Percentiles rank a stretch among this genome's conserved stretches.
These are phyloP conservation scores for Gambelia wislizenii DNA, from an alignment of 2,797 vertebrate genomes.

Conservation along the genomic window DNA sequence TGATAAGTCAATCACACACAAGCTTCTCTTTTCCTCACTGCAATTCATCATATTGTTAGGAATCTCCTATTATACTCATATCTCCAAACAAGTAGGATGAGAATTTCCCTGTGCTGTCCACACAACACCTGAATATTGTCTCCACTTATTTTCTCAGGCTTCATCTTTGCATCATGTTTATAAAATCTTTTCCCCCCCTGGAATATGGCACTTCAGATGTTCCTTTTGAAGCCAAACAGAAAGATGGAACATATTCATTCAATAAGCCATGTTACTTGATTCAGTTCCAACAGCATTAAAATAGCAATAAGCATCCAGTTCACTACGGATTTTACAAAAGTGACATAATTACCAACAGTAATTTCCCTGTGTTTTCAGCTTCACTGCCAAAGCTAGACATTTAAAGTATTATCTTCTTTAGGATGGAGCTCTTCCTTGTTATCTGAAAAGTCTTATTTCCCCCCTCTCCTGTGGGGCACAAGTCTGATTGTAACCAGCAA, in stretches of 20 bases:
- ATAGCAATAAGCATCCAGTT: not conserved
- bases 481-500: not conserved
- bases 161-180: not conserved
- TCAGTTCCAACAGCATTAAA: not conserved
- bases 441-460: not conserved
- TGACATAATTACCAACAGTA: not conserved
- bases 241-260: not conserved
- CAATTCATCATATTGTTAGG: not conserved
- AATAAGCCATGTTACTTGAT: not conserved
- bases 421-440: not conserved
- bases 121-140: not conserved
- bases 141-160: not conserved
- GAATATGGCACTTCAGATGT: not conserved
- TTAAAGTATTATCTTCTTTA: not conserved
- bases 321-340: not conserved
- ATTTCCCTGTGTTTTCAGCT: not conserved
- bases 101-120: not conserved
- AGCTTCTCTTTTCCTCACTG: not conserved
- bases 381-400: not conserved
- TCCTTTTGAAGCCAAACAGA: not conserved
- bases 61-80: not conserved
- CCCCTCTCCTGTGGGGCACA: not conserved
- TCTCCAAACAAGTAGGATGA: not conserved
- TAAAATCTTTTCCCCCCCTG: not conserved
- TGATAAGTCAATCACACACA: not conserved